Base-by-base conservation (phyloP, 2,888 invertebrate species). In the Ormyrus rosae region DNA sequence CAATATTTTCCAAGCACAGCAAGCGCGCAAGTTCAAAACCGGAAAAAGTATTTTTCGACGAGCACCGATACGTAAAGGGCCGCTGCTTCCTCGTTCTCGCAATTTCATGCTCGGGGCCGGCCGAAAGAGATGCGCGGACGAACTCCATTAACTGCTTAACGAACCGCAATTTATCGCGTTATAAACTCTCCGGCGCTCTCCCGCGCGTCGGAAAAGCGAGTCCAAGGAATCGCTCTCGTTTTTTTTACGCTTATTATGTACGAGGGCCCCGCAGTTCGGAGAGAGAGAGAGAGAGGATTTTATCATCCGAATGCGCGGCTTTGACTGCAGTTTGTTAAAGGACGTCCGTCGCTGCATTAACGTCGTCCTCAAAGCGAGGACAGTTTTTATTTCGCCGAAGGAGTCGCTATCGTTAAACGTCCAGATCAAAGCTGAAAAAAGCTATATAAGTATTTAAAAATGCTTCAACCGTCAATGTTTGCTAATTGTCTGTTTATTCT, bases 111-210 rank as follows among this genome's bases (percentile, higher is more conserved):
- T 58, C 67, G 34, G 46, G 5, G 55, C 19, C n/a, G 48, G 13
- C 50, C 34, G 34, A 34, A 34, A 34, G 34, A 34, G 68, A 61
- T 55, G 75, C 79, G 81, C 64, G 84, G 82, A 83, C 85, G 84
- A 86, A 86, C 87, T 87, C 85, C 86, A 88, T 89, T 87, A 88
- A 88, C 85, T 87, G 87, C 86, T 86, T 87, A 88, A 88, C 88
- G 88, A 88, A 88, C 86, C 87, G 84, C 85, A 86, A 87, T 88
- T 88, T 88, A 88, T 88, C 84, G 83, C 85, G 83, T 88, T 89
- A 87, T 86, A 87, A 88, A 86, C 85, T 85, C 85, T 85, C 84
- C 34, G 45, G 6, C 73, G 6, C 73, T 13, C 13, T n/a, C 34
- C 56, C 46, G 1, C 46, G 1, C 13, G 5, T 45, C 65, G 77